Evolutionary conservation across 2,888 invertebrate genomes (phyloP).

Genomic region (Aphrophora alni): DNA sequence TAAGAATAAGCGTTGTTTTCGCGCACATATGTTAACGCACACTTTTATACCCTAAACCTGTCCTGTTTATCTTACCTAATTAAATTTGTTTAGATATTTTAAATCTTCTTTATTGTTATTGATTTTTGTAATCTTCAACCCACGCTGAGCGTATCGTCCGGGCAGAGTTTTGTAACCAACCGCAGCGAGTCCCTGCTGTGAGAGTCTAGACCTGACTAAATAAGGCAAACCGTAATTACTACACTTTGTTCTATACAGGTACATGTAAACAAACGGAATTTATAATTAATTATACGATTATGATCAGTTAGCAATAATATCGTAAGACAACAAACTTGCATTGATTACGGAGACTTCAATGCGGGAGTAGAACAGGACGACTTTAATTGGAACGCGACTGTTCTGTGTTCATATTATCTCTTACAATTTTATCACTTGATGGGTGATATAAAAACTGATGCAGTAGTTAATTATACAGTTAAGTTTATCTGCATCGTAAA

Average conservation of each 20-base stretch:
- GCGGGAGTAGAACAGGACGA: neutral
- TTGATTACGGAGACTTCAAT: neutral
- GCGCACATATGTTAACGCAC: neutral
- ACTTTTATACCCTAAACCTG: neutral
- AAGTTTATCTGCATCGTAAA: no score
- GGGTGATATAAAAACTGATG: no score
- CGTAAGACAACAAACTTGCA: neutral
- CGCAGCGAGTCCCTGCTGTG: no score
- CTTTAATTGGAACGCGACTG: neutral
- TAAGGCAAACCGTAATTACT: neutral
- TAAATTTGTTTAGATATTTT: conserved; percentile 9
- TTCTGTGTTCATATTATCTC: no score
- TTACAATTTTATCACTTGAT: no score
- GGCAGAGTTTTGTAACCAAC: no score
- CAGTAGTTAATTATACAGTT: no score
- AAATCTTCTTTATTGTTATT: conserved; percentile 9
- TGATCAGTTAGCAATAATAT: neutral
- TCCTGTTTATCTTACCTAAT: neutral
- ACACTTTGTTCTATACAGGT: neutral
- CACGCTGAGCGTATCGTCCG: conserved; percentile 4
- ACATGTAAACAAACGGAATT: neutral
- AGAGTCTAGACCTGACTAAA: neutral
- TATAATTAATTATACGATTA: neutral
- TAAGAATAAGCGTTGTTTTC: no score
- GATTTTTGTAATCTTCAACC: neutral